Percentiles rank a stretch among this genome's conserved stretches.
Conservation (phyloP, 2,113 vertebrate species). For the Turdus rufiventris region DNA sequence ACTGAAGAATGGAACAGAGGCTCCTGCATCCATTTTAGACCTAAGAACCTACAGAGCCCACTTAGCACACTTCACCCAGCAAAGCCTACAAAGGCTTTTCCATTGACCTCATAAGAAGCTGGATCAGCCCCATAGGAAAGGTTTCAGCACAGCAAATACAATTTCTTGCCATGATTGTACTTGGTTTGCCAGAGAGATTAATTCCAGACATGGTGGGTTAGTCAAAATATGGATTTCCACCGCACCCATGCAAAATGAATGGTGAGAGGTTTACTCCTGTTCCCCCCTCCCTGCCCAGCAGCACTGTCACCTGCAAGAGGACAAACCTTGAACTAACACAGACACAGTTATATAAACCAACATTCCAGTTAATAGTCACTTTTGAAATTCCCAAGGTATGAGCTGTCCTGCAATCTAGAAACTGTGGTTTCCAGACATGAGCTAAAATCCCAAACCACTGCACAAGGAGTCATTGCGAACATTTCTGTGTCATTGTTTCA, state of each 20-base stretch:
- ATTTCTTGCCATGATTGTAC: not conserved
- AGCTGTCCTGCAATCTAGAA: slow-evolving; percentile 68
- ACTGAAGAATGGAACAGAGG: not conserved
- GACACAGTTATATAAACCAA: slow-evolving; percentile 39
- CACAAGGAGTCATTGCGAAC: slow-evolving; percentile 58
- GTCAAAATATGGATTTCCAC: slow-evolving; percentile 26
- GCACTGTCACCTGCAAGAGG: slow-evolving; percentile 59
- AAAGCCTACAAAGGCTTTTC: not conserved
- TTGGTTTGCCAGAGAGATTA: slow-evolving; percentile 25
- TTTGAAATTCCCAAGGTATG: slow-evolving; percentile 71
- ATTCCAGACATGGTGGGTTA: not conserved
- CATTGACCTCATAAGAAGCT: not conserved
- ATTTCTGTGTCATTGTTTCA: slow-evolving; percentile 65
- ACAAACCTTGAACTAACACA: slow-evolving; percentile 19
- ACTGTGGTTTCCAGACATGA: slow-evolving; percentile 69
- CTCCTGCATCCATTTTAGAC: not conserved
- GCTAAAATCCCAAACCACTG: slow-evolving; percentile 66
- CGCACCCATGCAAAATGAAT: not conserved
- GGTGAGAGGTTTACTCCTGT: slow-evolving; percentile 1
- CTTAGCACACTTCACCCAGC: not conserved
- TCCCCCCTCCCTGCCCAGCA: not conserved
- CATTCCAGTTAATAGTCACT: slow-evolving; percentile 49
- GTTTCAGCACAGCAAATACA: not conserved
- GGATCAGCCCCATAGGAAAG: not conserved
- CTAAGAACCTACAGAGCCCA: not conserved